Base-by-base conservation (phyloP, 2,113 vertebrate species). In the Cephalophus harveyi region DNA sequence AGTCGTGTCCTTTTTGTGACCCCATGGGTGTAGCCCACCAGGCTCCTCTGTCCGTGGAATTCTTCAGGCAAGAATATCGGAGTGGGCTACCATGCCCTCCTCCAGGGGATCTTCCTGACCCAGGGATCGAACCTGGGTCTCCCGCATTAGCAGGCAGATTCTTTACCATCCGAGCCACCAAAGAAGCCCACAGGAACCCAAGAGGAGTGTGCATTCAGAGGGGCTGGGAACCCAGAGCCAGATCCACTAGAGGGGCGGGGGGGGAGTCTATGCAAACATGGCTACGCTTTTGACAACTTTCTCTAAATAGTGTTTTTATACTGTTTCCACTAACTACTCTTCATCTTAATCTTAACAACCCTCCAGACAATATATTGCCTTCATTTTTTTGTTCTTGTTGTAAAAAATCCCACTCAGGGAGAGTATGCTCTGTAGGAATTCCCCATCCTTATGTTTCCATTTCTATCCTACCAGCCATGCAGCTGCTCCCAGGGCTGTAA, bases 191-290 rank as follows among this genome's bases (percentile, higher is more conserved):
- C 23, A 27, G 71, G 71, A 76, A 7, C 12, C 71, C 71, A 76
- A 25, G 52, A 52, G 10, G 17, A 16, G 6, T 71, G 14, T n/a
- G 14, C 3, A 2, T 23, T 43, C 3, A 30, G 9, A 8, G 19
- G 13, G 25, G 23, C 25, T 43, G 12, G 60, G 84, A 48, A 16
- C 7, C 43, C 79, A 6, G 52, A n/a, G 36, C 50, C 46, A 36
- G 33, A 17, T 43, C 30, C 33, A 8, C 27, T 6, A 1, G 9
- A 55, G 52, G 19, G 25, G 9, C 13, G 3, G 13, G 9, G 13
- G 9, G 28, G 4, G 43, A 60, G 21, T 30, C 28, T 21, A 3
- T 1, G 14, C 13, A 50, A 43, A 54, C 6, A 0, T 5, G 10
- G 19, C n/a, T n/a, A 36, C 40, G 23, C 16, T 59, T 82, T 48